Conservation (phyloP, 1,140 invertebrate species). For the Oedothorax gibbosus region DNA sequence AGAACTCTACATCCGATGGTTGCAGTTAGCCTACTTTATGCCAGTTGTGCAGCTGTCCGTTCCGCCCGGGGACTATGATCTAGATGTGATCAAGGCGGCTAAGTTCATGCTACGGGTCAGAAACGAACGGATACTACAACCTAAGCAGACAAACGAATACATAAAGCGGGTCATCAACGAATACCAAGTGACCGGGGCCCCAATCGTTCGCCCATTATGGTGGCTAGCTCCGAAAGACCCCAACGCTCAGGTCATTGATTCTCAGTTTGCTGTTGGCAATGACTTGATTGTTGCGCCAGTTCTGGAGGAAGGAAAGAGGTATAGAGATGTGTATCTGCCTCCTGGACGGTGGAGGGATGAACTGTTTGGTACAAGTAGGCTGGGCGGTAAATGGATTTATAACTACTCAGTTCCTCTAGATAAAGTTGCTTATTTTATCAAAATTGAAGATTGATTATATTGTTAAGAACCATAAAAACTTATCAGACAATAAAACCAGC, state of each 20-base stretch:
- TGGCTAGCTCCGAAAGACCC: conserved; percentile 87
- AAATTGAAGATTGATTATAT: conserved; percentile 53
- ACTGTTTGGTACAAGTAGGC: conserved; percentile 84
- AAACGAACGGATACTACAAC: conserved; percentile 75
- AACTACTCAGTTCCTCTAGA: conserved; percentile 83
- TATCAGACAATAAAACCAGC: too few species aligned
- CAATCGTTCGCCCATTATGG: conserved; percentile 90
- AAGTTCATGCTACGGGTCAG: conserved; percentile 81
- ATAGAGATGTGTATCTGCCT: conserved; percentile 83
- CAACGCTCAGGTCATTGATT: conserved; percentile 81
- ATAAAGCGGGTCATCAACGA: conserved; percentile 78
- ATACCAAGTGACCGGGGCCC: conserved; percentile 81
- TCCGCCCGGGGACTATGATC: conserved; percentile 87
- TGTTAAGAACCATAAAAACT: background rate
- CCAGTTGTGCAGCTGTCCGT: conserved; percentile 92
- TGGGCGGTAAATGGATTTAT: conserved; percentile 89
- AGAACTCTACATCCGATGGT: conserved; percentile 92
- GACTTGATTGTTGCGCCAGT: conserved; percentile 92
- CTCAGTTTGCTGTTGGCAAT: conserved; percentile 91
- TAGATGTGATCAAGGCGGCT: conserved; percentile 82
- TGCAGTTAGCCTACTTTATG: conserved; percentile 88
- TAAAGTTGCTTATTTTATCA: conserved; percentile 83
- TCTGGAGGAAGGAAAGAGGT: conserved; percentile 75
- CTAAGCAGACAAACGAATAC: conserved; percentile 50
- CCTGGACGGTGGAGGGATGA: conserved; percentile 90